Evolutionary conservation across 2,113 vertebrate genomes (phyloP), one percentile per base, ranked within the genome.

Genomic region (Calyptommatus sinebrachiatus): DNA sequence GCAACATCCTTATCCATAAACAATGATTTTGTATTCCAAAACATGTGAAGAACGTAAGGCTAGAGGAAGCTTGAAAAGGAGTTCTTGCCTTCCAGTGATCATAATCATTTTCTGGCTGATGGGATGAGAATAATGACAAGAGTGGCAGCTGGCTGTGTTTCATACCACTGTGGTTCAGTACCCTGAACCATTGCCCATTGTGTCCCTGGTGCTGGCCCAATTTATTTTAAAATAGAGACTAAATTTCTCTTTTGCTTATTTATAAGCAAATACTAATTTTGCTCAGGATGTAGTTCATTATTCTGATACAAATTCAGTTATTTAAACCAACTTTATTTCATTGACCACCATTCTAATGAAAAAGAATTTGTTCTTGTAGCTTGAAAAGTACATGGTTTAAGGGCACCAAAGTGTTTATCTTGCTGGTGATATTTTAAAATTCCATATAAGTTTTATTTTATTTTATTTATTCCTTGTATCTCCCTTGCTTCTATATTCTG

Each of bases 401-500:
- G 67, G 50, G 16, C 3, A 74, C 26, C 48, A 61, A 22, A 31
- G 20, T 76, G 6, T 71, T 87, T 60, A 77, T 11, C 2, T 46
- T 63, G n/a, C 8, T 88, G 46, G 8, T 7, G 5, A 24, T 5
- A 22, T 67, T 80, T 88, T 72, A 60, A 50, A 80, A 76, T 63
- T 79, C 0, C 5, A 28, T 65, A 46, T 50, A 3, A 24, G 85
- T 79, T 46, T 72, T 24, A 57, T 63, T 62, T 68, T 12, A 29
- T 84, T 86, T 71, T 75, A 76, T 88, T 71, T 75, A 6, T 80
- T 62, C 4, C 50, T 48, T 70, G 69, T 29, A 16, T 82, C 79
- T 87, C 69, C 73, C 71, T 89, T 85, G 35, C 76, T 35, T 66
- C 71, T n/a, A 68, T 41, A 41, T 41, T 41, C 35, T 41, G 67